Evolutionary conservation across 2,797 vertebrate genomes (phyloP), one percentile per base, ranked within the genome.

Genomic region (Karalla daura): DNA sequence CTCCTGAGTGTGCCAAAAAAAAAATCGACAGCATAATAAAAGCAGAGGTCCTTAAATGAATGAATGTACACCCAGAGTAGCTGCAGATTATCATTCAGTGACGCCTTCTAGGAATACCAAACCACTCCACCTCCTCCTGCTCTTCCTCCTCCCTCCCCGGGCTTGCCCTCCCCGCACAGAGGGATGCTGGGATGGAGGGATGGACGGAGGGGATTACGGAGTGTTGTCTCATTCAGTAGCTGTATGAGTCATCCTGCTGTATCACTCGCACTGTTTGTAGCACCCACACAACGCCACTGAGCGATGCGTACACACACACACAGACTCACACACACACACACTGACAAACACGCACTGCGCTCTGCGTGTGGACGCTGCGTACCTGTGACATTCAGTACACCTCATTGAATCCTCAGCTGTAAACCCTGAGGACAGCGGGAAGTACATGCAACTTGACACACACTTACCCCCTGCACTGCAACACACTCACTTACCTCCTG

Each of bases 161-260:
- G 70, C 80, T 78, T 67, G 56, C 82, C 78, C 85, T 83, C 76
- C 80, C 76, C 37, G 0, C 50, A 40, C 46, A 47, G 56, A 81
- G 68, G 50, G 77, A 78, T 59, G 76, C 60, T 74, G 69, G 74
- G 80, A 84, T 72, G 79, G 72, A 82, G 85, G 74, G 72, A 81
- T 79, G 77, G 83, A 87, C 74, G 54, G 83, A 79, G 81, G 76
- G 85, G 87, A 88, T 89, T 89, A 89, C 84, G 73, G 83, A 87
- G 81, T 39, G 59, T 82, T 84, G 87, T 87, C 86, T 91, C 89
- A 88, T 90, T 89, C 87, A 90, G 84, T 75, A 81, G 77, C 82
- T 76, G 83, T 64, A 91, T 92, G 91, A 92, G 86, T 92, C 91
- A 92, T 92, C 85, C 86, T 87, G 89, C 90, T 87, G 84, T 91